Conservation (phyloP, 2,797 vertebrate genomes). For the Aratinga solstitialis region DNA sequence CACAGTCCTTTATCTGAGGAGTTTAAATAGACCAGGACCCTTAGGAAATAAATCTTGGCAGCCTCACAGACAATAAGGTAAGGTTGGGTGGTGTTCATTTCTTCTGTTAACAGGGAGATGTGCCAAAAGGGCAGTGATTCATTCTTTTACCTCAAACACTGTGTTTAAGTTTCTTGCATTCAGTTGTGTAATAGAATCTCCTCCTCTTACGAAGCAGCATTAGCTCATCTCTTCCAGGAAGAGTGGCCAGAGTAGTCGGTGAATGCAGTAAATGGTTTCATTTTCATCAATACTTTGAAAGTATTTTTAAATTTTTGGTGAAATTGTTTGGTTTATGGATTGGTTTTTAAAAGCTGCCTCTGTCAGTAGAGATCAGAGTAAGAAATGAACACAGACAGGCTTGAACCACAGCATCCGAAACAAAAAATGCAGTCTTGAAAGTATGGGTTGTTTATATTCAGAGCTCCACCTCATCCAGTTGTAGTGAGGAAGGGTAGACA, state of each 20-base stretch:
- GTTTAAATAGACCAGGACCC: not conserved
- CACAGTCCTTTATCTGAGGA: not conserved
- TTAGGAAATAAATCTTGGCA: not conserved
- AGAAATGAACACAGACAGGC: not conserved
- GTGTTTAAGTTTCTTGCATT: not conserved
- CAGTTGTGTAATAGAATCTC: not conserved
- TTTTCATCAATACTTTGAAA: not conserved
- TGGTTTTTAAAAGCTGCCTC: not conserved
- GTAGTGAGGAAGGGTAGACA: not conserved
- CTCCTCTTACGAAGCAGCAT: not conserved
- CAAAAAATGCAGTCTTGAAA: not conserved
- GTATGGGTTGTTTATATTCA: not conserved
- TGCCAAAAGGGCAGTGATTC: not conserved
- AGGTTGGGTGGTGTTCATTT: not conserved
- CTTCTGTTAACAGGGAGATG: not conserved
- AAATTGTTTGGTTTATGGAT: not conserved
- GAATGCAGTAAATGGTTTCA: not conserved
- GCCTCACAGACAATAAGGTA: not conserved
- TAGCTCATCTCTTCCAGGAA: not conserved
- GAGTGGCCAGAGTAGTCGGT: not conserved
- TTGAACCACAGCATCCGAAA: not conserved
- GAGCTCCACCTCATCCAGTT: not conserved
- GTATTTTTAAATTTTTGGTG: not conserved
- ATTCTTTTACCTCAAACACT: not conserved
- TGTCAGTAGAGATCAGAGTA: not conserved